Conservation (phyloP, 2,797 vertebrate species). For the Pseudochaenichthys georgianus region DNA sequence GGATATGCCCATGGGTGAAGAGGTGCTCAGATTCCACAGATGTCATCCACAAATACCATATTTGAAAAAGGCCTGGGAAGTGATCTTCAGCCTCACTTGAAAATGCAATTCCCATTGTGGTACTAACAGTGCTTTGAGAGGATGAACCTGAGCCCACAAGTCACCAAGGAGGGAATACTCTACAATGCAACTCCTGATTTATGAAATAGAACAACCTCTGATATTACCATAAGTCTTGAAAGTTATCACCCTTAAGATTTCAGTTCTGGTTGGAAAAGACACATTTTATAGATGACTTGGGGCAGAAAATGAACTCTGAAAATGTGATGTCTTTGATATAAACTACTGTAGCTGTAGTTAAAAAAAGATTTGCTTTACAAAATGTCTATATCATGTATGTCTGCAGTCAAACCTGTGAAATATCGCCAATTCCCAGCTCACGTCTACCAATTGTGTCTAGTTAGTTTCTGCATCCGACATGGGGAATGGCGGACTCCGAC, state of each 20-base stretch:
- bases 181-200: constrained; percentile 16
- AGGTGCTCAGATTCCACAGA: constrained; percentile 57
- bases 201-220: background rate
- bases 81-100: constrained; percentile 56
- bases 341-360: background rate
- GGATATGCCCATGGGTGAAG: constrained; percentile 60
- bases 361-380: background rate
- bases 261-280: background rate
- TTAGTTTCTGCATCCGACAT: too few species aligned
- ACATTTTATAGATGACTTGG: background rate
- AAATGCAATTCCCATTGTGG: constrained; percentile 61
- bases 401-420: background rate
- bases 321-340: background rate
- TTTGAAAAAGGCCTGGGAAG: constrained; percentile 51
- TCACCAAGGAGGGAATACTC: constrained; percentile 25
- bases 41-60: constrained; percentile 60
- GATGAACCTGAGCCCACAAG: constrained; percentile 29
- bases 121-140: constrained; percentile 27
- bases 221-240: background rate
- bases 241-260: background rate
- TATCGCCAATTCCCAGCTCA: rapidly evolving
- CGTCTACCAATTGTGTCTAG: background rate
- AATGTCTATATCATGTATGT: too few species aligned
- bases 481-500: too few species aligned
- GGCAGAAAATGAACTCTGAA: background rate